Conservation (phyloP, 2,888 invertebrate species). For the Yponomeuta evonymella region DNA sequence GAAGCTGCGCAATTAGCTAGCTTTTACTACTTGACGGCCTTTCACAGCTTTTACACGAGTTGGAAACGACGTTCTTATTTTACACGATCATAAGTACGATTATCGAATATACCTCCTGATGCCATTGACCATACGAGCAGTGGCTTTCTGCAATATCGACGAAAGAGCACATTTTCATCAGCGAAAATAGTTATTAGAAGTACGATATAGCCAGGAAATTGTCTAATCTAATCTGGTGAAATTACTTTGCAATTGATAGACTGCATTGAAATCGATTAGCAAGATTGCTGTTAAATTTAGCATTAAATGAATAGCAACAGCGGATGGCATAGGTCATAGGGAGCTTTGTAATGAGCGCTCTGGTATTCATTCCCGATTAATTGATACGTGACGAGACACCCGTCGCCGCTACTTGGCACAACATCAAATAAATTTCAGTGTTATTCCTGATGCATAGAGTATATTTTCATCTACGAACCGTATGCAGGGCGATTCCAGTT, state of each 20-base stretch:
- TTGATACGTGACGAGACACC: conserved; percentile 49
- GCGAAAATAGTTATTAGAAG: not conserved
- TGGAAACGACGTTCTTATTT: too few species aligned
- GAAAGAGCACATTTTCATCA: not conserved
- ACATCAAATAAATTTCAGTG: not conserved
- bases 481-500: conserved; percentile 1
- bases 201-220: not conserved
- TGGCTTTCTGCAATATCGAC: not conserved
- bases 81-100: too few species aligned
- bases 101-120: too few species aligned
- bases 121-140: not conserved
- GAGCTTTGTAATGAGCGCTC: conserved; percentile 35
- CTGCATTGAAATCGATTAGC: not conserved
- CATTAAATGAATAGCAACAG: conserved; percentile 12
- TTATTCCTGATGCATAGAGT: not conserved
- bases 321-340: conserved; percentile 33
- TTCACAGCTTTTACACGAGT: not conserved
- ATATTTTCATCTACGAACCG: not conserved
- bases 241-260: not conserved
- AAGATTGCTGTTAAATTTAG: conserved; percentile 14
- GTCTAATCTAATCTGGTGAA: not conserved
- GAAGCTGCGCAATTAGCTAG: not conserved
- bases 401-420: conserved; percentile 25
- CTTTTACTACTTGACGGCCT: conserved; percentile 10
- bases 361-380: conserved; percentile 45